Conservation (phyloP, 2,797 vertebrate genomes). For the Chloroceryle inda region DNA sequence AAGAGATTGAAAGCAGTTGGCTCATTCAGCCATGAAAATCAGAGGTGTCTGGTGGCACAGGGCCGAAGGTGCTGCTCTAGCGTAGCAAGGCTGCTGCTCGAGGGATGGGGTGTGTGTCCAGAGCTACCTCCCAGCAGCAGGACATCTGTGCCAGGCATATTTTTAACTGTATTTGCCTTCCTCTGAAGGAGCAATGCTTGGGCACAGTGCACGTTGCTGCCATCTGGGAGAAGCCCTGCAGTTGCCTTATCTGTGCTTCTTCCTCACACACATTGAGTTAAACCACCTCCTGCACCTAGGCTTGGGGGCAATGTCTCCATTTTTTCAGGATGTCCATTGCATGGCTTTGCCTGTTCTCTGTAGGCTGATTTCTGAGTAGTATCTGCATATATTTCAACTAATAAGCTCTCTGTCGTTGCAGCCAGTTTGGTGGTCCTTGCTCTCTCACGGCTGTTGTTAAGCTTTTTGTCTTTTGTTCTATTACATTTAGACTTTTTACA, state of each 20-base stretch:
- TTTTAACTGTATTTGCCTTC: not conserved
- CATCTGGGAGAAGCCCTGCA: not conserved
- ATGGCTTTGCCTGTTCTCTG: not conserved
- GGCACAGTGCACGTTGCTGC: not conserved
- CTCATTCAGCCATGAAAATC: not conserved
- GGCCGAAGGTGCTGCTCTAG: not conserved
- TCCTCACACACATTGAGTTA: not conserved
- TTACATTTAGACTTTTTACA: not conserved
- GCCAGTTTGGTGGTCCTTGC: not conserved
- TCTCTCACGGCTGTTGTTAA: not conserved
- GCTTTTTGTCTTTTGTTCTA: not conserved
- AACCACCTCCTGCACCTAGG: not conserved
- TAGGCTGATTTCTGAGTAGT: not conserved
- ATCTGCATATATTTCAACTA: not conserved
- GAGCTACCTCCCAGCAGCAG: not conserved
- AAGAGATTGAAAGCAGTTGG: conserved; percentile 34
- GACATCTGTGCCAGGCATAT: not conserved
- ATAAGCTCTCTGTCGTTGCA: not conserved
- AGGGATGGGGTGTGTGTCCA: not conserved
- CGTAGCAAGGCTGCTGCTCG: accelerated
- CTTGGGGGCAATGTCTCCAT: accelerated
- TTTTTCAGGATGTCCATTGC: not conserved
- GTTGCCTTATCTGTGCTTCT: not conserved
- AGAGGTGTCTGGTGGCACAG: not conserved
- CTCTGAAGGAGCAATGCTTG: accelerated